Percentiles rank a stretch among this genome's conserved stretches.
These are phyloP conservation scores for Mus pahari DNA, from an alignment of 2,113 vertebrate species.

Conservation along the genomic window DNA sequence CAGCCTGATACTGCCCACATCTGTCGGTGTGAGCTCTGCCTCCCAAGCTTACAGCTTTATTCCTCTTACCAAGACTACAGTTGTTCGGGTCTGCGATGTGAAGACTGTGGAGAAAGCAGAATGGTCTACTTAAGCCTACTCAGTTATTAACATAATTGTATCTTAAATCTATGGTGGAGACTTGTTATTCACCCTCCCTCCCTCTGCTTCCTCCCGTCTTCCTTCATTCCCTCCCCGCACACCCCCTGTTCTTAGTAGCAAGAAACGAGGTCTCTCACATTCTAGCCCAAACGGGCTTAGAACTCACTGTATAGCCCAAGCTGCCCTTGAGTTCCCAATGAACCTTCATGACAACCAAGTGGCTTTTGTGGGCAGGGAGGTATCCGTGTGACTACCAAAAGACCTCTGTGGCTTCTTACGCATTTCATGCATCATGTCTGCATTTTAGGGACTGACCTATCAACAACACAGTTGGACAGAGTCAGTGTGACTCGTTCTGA, in stretches of 20 bases:
- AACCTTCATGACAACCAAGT: background rate
- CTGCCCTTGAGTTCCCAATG: background rate
- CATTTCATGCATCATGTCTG: background rate
- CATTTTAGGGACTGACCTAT: background rate
- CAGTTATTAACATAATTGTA: background rate
- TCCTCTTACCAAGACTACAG: background rate
- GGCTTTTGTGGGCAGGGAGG: background rate
- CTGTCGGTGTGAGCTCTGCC: background rate
- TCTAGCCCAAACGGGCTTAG: background rate
- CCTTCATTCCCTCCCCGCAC: background rate
- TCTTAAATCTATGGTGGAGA: slow-evolving; percentile 39
- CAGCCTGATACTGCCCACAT: background rate
- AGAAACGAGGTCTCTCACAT: background rate
- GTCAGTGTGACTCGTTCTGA: background rate
- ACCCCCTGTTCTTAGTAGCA: too few relatives aligned
- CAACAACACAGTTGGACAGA: background rate
- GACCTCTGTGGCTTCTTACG: background rate
- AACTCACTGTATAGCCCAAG: background rate
- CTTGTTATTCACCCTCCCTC: background rate
- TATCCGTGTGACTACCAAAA: background rate
- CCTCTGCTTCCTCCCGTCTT: too few relatives aligned
- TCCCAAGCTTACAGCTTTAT: background rate
- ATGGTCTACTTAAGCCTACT: background rate
- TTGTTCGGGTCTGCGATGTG: background rate
- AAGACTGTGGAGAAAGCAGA: background rate